A percentile compares a stretch with the other conserved stretches of the same genome.
Conservation (phyloP, 2,888 invertebrate species). For the Camponotus fellah region DNA sequence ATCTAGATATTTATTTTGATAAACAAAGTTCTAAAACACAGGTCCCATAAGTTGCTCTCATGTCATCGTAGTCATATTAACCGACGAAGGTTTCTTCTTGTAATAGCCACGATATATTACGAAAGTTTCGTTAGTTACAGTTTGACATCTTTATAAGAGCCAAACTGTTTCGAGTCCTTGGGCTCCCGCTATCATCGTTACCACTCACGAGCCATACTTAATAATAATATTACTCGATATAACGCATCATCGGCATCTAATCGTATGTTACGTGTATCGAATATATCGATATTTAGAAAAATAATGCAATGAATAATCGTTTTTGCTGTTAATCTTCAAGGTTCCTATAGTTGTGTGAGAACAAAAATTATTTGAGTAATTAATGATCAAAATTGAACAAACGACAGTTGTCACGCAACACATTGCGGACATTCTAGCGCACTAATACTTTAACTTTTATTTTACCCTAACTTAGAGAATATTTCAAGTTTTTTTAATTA, state of each 20-base stretch:
- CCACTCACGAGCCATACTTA: constrained; percentile 62
- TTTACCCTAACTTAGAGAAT: neutral
- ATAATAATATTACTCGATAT: constrained; percentile 1
- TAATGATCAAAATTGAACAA: neutral
- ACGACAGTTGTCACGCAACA: constrained; percentile 1
- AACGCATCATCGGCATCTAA: neutral
- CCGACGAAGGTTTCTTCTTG: constrained; percentile 80
- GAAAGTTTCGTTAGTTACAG: constrained; percentile 81
- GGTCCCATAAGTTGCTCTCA: neutral
- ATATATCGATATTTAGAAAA: neutral
- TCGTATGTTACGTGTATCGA: neutral
- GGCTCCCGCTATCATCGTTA: constrained; percentile 72
- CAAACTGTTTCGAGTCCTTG: constrained; percentile 76
- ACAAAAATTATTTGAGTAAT: constrained; percentile 5
- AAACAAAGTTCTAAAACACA: constrained; percentile 10
- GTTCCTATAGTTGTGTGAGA: neutral
- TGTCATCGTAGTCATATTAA: neutral
- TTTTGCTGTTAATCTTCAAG: neutral
- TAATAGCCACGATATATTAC: constrained; percentile 82
- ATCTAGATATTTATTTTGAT: constrained; percentile 15
- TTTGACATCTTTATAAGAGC: constrained; percentile 82
- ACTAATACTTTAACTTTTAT: neutral
- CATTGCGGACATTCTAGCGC: neutral
- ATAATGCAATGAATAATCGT: constrained; percentile 11
- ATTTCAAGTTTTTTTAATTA: neutral